Percentiles rank a stretch among this genome's conserved stretches.
These are phyloP conservation scores for Pterocles orientalis DNA, from an alignment of 2,113 vertebrate genomes.

Conservation along the genomic window DNA sequence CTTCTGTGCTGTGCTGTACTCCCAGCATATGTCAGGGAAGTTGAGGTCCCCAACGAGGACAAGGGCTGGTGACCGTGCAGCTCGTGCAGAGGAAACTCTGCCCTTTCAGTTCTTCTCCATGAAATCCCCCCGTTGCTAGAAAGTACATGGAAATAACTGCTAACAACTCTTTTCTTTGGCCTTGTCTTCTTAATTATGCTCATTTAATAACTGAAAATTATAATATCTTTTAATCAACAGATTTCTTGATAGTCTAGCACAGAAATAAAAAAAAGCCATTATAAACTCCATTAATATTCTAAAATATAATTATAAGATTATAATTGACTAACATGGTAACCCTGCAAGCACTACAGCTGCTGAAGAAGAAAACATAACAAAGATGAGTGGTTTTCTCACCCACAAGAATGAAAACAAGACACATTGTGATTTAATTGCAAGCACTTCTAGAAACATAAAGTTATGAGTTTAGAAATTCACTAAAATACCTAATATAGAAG, in stretches of 20 bases:
- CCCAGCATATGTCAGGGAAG: no score
- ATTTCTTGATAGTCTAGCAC: slow-evolving; percentile 1
- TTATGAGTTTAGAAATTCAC: background rate
- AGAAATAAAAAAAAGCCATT: slow-evolving; percentile 14
- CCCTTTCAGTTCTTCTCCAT: background rate
- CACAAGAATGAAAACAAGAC: background rate
- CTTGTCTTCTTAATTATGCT: slow-evolving; percentile 12
- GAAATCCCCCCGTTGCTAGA: background rate
- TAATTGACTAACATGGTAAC: background rate
- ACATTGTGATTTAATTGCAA: background rate
- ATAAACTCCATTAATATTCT: background rate
- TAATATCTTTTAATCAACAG: background rate
- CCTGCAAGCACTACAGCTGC: background rate
- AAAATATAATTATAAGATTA: slow-evolving; percentile 21
- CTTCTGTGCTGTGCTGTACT: no score
- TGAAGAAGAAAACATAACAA: background rate
- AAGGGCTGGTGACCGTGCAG: no score
- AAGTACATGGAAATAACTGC: background rate
- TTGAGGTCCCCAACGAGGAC: no score
- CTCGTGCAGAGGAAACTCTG: background rate
- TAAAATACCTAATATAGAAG: background rate
- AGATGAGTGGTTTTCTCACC: background rate
- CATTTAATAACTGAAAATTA: slow-evolving; percentile 21
- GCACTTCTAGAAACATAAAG: background rate
- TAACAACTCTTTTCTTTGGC: background rate